Evolutionary conservation across 1,140 invertebrate genomes (phyloP).

Genomic region (Drosophila baimaii): DNA sequence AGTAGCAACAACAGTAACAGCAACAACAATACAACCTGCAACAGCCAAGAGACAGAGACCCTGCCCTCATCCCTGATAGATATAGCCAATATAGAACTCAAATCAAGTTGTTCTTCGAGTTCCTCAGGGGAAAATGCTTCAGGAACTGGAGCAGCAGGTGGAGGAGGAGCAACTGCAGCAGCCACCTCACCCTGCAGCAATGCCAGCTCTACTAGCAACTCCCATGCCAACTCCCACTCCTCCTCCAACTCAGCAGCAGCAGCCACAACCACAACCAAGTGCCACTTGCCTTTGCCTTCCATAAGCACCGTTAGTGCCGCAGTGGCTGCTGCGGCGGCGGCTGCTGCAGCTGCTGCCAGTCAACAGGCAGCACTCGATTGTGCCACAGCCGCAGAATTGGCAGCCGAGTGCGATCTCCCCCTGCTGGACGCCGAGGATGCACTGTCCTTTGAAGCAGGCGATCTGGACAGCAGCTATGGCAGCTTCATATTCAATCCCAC

Average conservation of each 20-base stretch:
- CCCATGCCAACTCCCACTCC: conserved; percentile 13
- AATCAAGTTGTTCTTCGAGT: conserved; percentile 84
- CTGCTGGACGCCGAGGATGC: conserved; percentile 71
- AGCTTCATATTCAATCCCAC: conserved; percentile 72
- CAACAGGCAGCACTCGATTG: conserved; percentile 70
- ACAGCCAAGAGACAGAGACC: conserved; percentile 47
- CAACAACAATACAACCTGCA: conserved; percentile 29
- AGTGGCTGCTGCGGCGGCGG: conserved; percentile 66
- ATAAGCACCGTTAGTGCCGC: conserved; percentile 75
- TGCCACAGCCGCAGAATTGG: conserved; percentile 68
- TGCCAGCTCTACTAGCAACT: conserved; percentile 28
- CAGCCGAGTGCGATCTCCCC: conserved; percentile 70
- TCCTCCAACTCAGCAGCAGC: conserved; percentile 9
- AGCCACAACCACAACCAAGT: conserved; percentile 46
- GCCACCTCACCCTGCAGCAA: conserved; percentile 29
- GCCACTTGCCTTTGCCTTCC: conserved; percentile 64
- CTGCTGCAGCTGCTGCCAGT: conserved; percentile 65
- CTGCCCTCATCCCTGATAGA: conserved; percentile 64
- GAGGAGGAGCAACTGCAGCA: conserved; percentile 14
- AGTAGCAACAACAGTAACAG: conserved; percentile 47
- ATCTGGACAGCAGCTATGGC: conserved; percentile 78
- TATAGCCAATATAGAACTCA: conserved; percentile 82
- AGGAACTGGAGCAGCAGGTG: conserved; percentile 1
- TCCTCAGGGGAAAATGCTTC: conserved; percentile 73
- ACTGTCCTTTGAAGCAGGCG: conserved; percentile 72